Conservation (phyloP, 2,113 vertebrate genomes). For the Camelus bactrianus region DNA sequence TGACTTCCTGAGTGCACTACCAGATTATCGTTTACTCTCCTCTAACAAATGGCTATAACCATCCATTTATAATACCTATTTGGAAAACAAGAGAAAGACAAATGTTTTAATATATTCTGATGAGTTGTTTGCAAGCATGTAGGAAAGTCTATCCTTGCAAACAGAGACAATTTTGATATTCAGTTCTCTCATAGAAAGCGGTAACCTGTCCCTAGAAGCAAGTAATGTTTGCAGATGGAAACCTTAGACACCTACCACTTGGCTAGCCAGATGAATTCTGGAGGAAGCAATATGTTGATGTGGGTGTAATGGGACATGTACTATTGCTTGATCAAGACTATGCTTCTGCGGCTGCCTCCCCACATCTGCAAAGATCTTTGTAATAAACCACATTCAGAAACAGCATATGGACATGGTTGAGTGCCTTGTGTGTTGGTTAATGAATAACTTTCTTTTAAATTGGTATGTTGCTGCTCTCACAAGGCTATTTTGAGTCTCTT, state of each 20-base stretch:
- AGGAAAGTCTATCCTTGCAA: neutral
- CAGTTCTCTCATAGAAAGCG: neutral
- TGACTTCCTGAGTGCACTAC: neutral
- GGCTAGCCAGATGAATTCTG: neutral
- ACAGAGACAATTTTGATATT: neutral
- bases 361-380: conserved; percentile 38
- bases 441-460: conserved; percentile 83
- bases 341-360: conserved; percentile 23
- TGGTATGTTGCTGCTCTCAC: conserved; percentile 61
- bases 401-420: conserved; percentile 56
- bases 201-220: neutral
- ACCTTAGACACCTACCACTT: neutral
- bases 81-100: conserved; percentile 40
- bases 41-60: neutral
- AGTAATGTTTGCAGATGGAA: conserved; percentile 31
- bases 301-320: neutral
- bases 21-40: neutral
- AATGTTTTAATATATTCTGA: neutral
- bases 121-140: neutral
- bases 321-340: neutral
- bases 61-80: neutral
- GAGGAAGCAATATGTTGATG: neutral
- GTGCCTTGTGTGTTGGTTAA: conserved; percentile 82
- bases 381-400: conserved; percentile 75
- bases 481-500: conserved; percentile 34